Base-by-base conservation (phyloP, 2,113 vertebrate genomes). In the Scomber scombrus region DNA sequence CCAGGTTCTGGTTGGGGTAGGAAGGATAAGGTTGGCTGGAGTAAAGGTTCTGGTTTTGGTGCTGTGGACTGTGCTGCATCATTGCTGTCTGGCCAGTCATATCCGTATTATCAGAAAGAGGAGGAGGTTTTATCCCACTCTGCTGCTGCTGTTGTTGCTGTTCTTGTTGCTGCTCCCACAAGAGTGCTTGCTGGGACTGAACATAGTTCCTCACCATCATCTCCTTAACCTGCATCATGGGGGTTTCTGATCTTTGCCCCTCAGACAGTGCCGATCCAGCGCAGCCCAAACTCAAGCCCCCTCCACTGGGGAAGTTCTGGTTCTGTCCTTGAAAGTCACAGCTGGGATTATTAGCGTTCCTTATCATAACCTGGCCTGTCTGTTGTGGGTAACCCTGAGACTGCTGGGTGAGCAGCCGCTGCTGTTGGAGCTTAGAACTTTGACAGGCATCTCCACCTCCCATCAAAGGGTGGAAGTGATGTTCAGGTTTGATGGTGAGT, bases 151-250 rank as follows among this genome's bases (percentile, higher is more conserved):
- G 71, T 10, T 63, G 73, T 43, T 60, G 81, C 3, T 84, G 95
- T 8, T 95, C 89, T 75, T 95, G 93, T 26, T 94, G 95, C 71
- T 97, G 95, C 5, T 97, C 97, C 97, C 98, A 99, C 91, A 98
- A 91, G 74, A 99, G 95, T 3, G 96, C 98, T 92, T 99, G 98
- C 90, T 99, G 98, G 0, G 97, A 97, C 86, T 98, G 97, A 23
- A 98, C 96, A 3, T 99, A 99, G 86, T 96, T 97, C 68, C 97
- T 94, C 45, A 98, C 96, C 94, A 98, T 97, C 94, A 95, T 97
- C 65, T 98, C 97, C 82, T 99, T 99, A 78, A 96, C 95, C 78
- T 98, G 98, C 91, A 95, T 84, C 92, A 97, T 94, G 49, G 95
- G 95, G 5, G 95, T 95, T 90, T 96, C 96, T 5, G 91, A 95